A percentile compares a stretch with the other conserved stretches of the same genome.
phyloP scores from a whole-genome alignment of 2,113 vertebrate genomes.

The Pseudonaja textilis region DNA sequence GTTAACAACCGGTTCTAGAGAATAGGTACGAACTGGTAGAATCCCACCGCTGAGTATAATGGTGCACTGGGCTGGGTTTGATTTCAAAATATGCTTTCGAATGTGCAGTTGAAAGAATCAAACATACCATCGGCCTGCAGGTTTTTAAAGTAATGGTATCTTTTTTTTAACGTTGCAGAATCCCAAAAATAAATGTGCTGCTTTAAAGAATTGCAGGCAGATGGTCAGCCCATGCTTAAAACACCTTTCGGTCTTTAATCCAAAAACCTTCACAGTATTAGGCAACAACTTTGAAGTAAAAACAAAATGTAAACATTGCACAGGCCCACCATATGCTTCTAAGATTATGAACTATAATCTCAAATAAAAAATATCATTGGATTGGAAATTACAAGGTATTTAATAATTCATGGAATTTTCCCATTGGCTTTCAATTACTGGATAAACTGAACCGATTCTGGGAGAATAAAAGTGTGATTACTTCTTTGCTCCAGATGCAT shows the following conservation, averaged over 20 bases:
- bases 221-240: neutral
- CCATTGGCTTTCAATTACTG: neutral
- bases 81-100: neutral
- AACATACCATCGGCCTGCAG: neutral
- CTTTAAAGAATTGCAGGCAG: neutral
- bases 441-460: neutral
- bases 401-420: neutral
- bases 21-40: too few relatives aligned
- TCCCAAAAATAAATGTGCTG: neutral
- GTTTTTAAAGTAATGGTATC: neutral
- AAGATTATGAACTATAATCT: neutral
- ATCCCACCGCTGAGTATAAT: neutral
- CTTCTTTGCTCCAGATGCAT: neutral
- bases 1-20: too few relatives aligned
- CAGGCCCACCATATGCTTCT: neutral
- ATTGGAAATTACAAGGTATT: neutral
- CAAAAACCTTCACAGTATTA: neutral
- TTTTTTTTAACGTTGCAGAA: neutral
- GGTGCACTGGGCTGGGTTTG: neutral
- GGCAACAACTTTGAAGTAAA: neutral
- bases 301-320: neutral
- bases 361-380: neutral
- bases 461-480: neutral
- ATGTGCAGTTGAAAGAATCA: neutral
- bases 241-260: neutral